Evolutionary conservation across 2,113 vertebrate species (phyloP), one percentile per base, ranked within the genome.

Genomic region (Cyphomyrus plagiostoma): DNA sequence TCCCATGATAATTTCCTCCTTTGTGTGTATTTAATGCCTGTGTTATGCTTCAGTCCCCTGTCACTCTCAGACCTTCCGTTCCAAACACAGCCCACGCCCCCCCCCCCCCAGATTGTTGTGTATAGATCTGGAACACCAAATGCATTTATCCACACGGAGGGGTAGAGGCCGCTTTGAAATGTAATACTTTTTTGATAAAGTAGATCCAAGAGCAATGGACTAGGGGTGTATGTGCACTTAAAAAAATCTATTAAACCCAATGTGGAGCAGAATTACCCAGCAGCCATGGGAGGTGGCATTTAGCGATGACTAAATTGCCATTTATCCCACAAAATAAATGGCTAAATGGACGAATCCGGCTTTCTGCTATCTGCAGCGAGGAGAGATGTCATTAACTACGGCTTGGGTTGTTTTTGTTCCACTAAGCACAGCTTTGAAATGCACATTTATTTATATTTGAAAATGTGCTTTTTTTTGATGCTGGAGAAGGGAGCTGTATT

Each of bases 251-350:
- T 94, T 94, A 94, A 95, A 94, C 92, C 89, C 91, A 93, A 94
- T 89, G 92, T 90, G 92, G 89, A 88, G 89, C 91, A 93, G 91
- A 92, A 92, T 93, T 90, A 70, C 80, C 90, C 89, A 91, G 91
- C 93, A 93, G 95, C 93, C 94, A 92, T 93, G 94, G 94, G 94
- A 94, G 93, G 89, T 95, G 95, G 94, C 94, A 96, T 96, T 96
- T 96, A 93, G 92, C 94, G 93, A 95, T 95, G 94, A 94, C 93
- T 86, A 90, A 90, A 91, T 90, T 95, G 94, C 94, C 94, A 95
- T 95, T 96, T 94, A 95, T 91, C 92, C 93, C 92, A 94, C 92
- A 94, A 95, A 95, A 91, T 92, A 93, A 93, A 92, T 92, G 92
- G 92, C 91, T 92, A 94, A 95, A 94, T 94, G 93, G 93, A 95